Percentiles rank a stretch among this genome's conserved stretches.
phyloP scores from a whole-genome alignment of 2,888 invertebrate genomes.

The Drosophila robusta region DNA sequence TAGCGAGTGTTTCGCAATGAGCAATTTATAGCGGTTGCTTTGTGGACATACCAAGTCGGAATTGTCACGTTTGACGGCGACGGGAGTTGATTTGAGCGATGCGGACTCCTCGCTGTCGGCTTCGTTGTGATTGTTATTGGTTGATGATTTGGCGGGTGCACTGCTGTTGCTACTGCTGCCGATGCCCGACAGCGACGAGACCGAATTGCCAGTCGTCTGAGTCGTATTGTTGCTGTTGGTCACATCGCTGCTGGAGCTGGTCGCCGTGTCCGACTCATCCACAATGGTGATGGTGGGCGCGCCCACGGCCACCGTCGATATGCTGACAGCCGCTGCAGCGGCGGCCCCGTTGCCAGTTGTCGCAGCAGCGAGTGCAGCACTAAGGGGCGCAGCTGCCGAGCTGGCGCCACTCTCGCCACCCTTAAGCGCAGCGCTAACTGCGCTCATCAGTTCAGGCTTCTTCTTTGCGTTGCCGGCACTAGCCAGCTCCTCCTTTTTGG shows the following conservation, averaged over 20 bases:
- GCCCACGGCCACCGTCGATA: conserved; percentile 30
- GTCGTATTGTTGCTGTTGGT: conserved; percentile 47
- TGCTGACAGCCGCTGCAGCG: conserved; percentile 7
- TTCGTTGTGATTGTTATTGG: conserved; percentile 52
- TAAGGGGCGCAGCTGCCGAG: not conserved
- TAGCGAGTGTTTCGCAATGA: not conserved
- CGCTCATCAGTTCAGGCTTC: conserved; percentile 47
- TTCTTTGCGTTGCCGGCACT: conserved; percentile 31
- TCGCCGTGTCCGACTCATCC: conserved; percentile 84
- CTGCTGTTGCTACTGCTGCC: conserved; percentile 36
- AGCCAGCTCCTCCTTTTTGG: conserved; percentile 57
- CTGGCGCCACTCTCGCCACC: conserved; percentile 9
- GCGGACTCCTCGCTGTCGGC: conserved; percentile 42
- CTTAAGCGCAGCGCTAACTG: conserved; percentile 12
- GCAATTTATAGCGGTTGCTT: not conserved
- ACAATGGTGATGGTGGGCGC: conserved; percentile 78
- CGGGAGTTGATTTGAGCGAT: conserved; percentile 38
- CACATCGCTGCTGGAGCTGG: conserved; percentile 51
- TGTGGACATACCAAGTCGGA: conserved; percentile 42
- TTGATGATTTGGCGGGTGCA: conserved; percentile 32
- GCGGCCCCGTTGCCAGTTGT: not conserved
- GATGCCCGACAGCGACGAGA: conserved; percentile 25
- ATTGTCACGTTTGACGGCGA: conserved; percentile 32
- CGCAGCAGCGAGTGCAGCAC: conserved; percentile 1
- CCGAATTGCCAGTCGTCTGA: conserved; percentile 13